Evolutionary conservation across 2,797 vertebrate genomes (phyloP).

Genomic region (Caiman crocodilus): DNA sequence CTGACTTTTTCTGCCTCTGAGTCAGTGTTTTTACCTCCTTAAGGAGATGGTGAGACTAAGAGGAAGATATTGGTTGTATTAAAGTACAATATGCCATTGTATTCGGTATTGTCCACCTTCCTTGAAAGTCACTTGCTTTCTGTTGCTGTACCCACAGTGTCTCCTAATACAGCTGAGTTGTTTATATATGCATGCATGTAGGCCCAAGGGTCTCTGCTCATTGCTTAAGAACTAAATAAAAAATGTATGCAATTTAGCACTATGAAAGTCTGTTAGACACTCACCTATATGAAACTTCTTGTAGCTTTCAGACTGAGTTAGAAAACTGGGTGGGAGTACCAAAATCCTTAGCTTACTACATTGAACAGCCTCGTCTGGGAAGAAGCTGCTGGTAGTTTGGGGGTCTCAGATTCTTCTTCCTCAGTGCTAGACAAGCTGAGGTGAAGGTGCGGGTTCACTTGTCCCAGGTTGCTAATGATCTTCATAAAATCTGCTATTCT

Average conservation of each 20-base stretch:
- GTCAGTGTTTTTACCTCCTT: not conserved
- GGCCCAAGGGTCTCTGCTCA: not conserved
- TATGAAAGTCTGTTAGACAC: not conserved
- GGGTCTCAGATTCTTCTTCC: not conserved
- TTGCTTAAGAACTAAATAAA: not conserved
- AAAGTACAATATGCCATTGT: not conserved
- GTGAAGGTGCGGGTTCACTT: not conserved
- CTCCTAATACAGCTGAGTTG: not conserved
- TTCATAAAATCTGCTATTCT: not conserved
- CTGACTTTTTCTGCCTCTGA: not conserved
- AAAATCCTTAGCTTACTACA: not conserved
- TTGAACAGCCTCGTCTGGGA: not conserved
- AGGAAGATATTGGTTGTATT: not conserved
- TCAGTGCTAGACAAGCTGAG: not conserved
- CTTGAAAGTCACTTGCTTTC: not conserved
- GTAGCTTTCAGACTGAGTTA: not conserved
- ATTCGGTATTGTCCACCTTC: not conserved
- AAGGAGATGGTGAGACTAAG: not conserved
- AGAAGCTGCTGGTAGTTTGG: not conserved
- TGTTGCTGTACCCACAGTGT: not conserved
- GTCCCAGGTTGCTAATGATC: not conserved
- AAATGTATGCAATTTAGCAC: not conserved
- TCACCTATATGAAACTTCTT: too few species aligned
- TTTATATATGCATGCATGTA: not conserved
- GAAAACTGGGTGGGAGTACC: not conserved